Evolutionary conservation across 2,113 vertebrate species (phyloP), one percentile per base, ranked within the genome.

Genomic region (Fulica atra): DNA sequence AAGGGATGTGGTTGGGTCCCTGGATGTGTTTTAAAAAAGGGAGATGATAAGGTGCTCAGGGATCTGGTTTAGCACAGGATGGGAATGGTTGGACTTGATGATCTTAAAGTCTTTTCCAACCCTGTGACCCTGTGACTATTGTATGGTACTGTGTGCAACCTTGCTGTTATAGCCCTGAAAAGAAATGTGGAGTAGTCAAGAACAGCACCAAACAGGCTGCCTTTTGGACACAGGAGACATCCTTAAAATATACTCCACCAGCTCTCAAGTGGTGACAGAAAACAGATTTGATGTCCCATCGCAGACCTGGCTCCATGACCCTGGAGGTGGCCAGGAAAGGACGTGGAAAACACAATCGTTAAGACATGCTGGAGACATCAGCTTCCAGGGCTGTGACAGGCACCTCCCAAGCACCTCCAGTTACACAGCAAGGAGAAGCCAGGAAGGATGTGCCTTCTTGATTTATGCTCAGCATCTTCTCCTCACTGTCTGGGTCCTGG

Each of bases 281-380:
- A 93, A 78, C 54, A 96, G 88, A 9, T 94, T 65, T 94, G 89
- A 78, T 92, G 79, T 80, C 95, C 42, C 70, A 93, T 29, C 81
- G 57, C 53, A 59, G n/a, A 16, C n/a, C 65, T 3, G 23, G 48
- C 66, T 53, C 24, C 25, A 53, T 46, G 57, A 60, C 19, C 78
- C 85, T 26, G 53, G 66, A 89, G 57, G 74, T 38, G 29, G 50
- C 24, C 73, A 69, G n/a, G 53, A 74, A 72, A 31, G 3, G 2
- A 33, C 5, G 13, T 8, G n/a, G 64, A 89, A 89, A 94, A 85
- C 1, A 12, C 18, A 17, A 36, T 25, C 50, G 70, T 38, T 57
- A 54, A 40, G 50, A 69, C 0, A 24, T 24, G 40, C 53, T 63
- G 65, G 20, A 63, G 53, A 13, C 69, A 76, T 48, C 36, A 11